Evolutionary conservation across 1,140 invertebrate genomes (phyloP).

Genomic region (Penaeus indicus): DNA sequence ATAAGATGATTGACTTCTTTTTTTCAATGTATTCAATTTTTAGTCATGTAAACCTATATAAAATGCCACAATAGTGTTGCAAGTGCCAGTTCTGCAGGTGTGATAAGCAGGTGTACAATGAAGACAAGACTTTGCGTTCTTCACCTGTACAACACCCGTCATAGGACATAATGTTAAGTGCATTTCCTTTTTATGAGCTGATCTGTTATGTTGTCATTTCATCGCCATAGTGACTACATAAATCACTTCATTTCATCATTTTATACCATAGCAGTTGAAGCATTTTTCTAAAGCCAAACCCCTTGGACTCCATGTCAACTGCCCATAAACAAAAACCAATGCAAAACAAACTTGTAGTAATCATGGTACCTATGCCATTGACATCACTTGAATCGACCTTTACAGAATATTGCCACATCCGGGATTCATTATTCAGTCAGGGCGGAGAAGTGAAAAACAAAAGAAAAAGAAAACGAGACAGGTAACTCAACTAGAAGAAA

Average conservation of each 20-base stretch:
- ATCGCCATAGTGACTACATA: constrained; percentile 49
- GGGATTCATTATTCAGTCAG: neutral
- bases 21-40: constrained; percentile 52
- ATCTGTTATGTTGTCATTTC: constrained; percentile 59
- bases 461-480: neutral
- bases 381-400: constrained; percentile 40
- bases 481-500: constrained; percentile 10
- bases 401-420: too few relatives aligned
- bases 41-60: constrained; percentile 48
- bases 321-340: constrained; percentile 32
- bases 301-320: constrained; percentile 35
- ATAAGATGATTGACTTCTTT: constrained; percentile 50
- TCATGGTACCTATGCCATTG: constrained; percentile 44
- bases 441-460: constrained; percentile 3
- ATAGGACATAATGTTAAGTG: constrained; percentile 54
- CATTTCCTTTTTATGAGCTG: constrained; percentile 51
- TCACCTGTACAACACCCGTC: constrained; percentile 48
- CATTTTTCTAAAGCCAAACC: constrained; percentile 60
- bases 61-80: constrained; percentile 51
- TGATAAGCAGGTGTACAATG: constrained; percentile 7
- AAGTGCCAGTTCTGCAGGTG: constrained; percentile 60
- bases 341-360: neutral
- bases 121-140: constrained; percentile 32
- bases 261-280: constrained; percentile 57
- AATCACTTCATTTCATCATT: constrained; percentile 55